Evolutionary conservation across 2,888 invertebrate genomes (phyloP).

Genomic region (Drosophila demipolita): DNA sequence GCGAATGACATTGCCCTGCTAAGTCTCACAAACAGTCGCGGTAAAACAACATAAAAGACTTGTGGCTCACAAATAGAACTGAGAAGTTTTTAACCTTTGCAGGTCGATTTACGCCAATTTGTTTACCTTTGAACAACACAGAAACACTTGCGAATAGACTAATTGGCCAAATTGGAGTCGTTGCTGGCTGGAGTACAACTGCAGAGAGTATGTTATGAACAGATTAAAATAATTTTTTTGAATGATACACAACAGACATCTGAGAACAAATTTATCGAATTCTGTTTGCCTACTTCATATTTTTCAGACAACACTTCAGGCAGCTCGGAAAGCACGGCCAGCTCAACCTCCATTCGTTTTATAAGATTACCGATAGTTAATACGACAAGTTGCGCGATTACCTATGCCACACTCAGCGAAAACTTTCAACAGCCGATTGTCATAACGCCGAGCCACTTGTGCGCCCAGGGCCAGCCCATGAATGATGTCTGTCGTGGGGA

Average conservation of each 20-base stretch:
- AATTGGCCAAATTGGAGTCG: conserved; percentile 86
- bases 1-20: conserved; percentile 88
- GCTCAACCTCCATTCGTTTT: conserved; percentile 82
- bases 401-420: conserved; percentile 84
- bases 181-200: conserved; percentile 92
- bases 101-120: conserved; percentile 85
- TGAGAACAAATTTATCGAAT: neutral
- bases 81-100: neutral
- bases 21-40: conserved; percentile 84
- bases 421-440: conserved; percentile 84
- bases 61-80: neutral
- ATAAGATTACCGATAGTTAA: conserved; percentile 85
- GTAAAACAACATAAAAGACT: conserved; percentile 30
- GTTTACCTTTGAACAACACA: conserved; percentile 85
- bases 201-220: conserved; percentile 85
- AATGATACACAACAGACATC: conserved; percentile 6
- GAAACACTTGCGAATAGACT: conserved; percentile 81
- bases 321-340: conserved; percentile 11
- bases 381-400: conserved; percentile 83
- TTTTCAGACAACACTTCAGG: conserved; percentile 30
- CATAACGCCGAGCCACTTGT: conserved; percentile 83
- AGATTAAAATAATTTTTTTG: conserved; percentile 9
- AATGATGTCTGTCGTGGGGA: conserved; percentile 85
- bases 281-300: conserved; percentile 12
- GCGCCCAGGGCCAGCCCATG: conserved; percentile 84